These are phyloP conservation scores for Lycodopsis pacificus DNA, from an alignment of 2,797 vertebrate genomes.

Conservation along the genomic window DNA sequence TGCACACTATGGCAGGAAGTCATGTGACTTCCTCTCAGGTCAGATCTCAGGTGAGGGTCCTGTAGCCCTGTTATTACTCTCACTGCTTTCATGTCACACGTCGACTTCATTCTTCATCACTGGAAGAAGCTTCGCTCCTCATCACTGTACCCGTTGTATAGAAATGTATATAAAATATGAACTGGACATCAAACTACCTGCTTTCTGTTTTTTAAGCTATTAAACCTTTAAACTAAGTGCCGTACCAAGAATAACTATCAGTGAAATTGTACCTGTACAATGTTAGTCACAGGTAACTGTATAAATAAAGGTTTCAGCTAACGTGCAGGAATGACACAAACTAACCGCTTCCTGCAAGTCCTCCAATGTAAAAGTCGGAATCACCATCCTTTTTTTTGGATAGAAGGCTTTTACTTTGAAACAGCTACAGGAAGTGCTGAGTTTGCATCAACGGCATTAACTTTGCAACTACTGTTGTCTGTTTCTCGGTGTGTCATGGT, in stretches of 20 bases:
- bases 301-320: background rate
- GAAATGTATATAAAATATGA: background rate
- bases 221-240: background rate
- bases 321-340: background rate
- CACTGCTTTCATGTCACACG: background rate
- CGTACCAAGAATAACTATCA: background rate
- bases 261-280: too few relatives aligned
- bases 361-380: slow-evolving; percentile 12
- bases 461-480: background rate
- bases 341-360: background rate
- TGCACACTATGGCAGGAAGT: background rate
- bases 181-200: background rate
- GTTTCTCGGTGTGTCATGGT: background rate
- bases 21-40: background rate
- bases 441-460: background rate
- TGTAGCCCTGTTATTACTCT: too few relatives aligned
- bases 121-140: background rate
- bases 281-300: background rate
- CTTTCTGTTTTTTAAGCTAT: background rate
- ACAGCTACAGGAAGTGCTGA: slow-evolving; percentile 13
- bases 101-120: background rate
- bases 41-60: background rate
- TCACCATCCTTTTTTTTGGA: too few relatives aligned
- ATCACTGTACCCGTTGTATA: background rate
- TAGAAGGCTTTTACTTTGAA: slow-evolving; percentile 9